Evolutionary conservation across 2,888 invertebrate species (phyloP).

Genomic region (Lasioglossum lativentre): DNA sequence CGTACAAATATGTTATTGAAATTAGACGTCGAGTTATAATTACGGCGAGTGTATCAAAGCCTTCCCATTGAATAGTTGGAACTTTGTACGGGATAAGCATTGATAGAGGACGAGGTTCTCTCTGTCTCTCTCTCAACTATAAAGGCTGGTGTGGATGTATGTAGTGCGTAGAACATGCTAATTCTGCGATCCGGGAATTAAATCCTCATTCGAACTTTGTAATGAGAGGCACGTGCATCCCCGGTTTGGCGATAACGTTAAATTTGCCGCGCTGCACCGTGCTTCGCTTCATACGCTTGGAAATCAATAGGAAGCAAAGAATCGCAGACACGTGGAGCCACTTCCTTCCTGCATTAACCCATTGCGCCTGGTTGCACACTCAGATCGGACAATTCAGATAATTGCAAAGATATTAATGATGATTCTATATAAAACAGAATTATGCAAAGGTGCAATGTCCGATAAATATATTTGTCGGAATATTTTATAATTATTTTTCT

Average conservation of each 20-base stretch:
- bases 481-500: neutral
- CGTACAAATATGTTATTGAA: slow-evolving; percentile 27
- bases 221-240: slow-evolving; percentile 16
- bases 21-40: slow-evolving; percentile 42
- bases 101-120: slow-evolving; percentile 16
- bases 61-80: slow-evolving; percentile 31
- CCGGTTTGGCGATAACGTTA: slow-evolving; percentile 17
- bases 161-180: slow-evolving; percentile 36
- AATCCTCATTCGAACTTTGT: slow-evolving; percentile 26
- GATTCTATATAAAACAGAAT: no score
- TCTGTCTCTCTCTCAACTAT: neutral
- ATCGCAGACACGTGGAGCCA: neutral
- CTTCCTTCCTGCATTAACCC: neutral
- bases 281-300: neutral
- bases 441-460: neutral
- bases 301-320: slow-evolving; percentile 16
- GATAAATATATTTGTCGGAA: neutral
- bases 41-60: slow-evolving; percentile 25
- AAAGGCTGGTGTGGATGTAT: slow-evolving; percentile 23
- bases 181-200: slow-evolving; percentile 23
- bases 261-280: neutral
- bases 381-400: neutral
- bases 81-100: slow-evolving; percentile 22
- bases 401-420: neutral
- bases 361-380: neutral